phyloP scores from a whole-genome alignment of 1,140 invertebrate genomes.

The Drosophila miranda region DNA sequence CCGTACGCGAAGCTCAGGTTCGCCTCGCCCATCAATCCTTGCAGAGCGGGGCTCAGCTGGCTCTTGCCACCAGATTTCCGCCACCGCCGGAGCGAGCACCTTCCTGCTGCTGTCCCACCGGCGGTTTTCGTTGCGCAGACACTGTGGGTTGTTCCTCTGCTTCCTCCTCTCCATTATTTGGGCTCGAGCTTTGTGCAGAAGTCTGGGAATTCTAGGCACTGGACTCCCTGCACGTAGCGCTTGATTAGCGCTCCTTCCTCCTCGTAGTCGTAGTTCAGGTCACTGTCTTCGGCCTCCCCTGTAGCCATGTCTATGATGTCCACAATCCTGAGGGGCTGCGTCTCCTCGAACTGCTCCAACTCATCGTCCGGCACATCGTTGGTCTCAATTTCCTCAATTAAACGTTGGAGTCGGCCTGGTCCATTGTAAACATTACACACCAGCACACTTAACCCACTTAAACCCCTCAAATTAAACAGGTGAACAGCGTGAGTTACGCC shows the following conservation, averaged over 20 bases:
- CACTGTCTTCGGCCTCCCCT: constrained; percentile 14
- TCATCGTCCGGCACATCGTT: constrained; percentile 71
- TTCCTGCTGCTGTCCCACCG: constrained; percentile 1
- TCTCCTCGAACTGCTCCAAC: constrained; percentile 67
- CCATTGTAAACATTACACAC: constrained; percentile 1
- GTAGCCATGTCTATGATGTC: constrained; percentile 51
- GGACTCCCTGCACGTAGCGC: constrained; percentile 87
- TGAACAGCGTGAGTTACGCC: too few relatives aligned
- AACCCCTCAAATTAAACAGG: too few relatives aligned
- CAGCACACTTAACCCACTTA: too few relatives aligned
- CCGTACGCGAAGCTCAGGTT: constrained; percentile 94
- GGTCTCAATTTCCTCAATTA: constrained; percentile 77
- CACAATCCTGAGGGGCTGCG: constrained; percentile 64
- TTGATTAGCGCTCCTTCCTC: constrained; percentile 85
- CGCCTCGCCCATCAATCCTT: constrained; percentile 96
- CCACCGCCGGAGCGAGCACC: constrained; percentile 15
- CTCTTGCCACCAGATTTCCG: constrained; percentile 51
- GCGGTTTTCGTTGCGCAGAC: background rate
- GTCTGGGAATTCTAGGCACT: constrained; percentile 86
- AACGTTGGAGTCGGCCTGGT: constrained; percentile 24
- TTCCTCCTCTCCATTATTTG: constrained; percentile 71
- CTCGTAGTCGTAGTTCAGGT: constrained; percentile 32
- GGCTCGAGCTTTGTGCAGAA: constrained; percentile 85
- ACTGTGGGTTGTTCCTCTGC: constrained; percentile 40
- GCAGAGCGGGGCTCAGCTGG: constrained; percentile 86